Base-by-base conservation (phyloP, 2,113 vertebrate species). In the Hucho hucho region DNA sequence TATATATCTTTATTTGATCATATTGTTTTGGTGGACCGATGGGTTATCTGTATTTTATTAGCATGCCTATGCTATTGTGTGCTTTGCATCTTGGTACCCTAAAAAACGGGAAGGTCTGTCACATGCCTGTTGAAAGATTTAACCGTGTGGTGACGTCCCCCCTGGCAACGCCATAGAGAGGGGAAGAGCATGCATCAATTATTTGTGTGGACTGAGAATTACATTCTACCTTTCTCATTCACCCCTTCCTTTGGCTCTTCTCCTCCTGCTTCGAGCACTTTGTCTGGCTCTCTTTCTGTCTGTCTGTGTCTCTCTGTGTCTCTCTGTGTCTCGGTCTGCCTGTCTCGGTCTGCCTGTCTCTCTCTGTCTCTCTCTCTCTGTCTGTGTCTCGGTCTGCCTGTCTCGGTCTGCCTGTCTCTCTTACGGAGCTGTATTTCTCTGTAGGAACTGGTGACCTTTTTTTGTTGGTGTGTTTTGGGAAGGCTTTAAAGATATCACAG, bases 131-230 rank as follows among this genome's bases (percentile, higher is more conserved):
- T 43, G 76, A 79, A 83, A 73, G 66, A 32, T 84, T 32, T 32
- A 28, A 67, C n/a, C 61, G 29, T 43, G 61, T 22, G n/a, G 37
- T 64, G 25, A 18, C n/a, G 22, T 16, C 59, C 29, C 75, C 69
- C 64, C 37, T 59, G 64, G 64, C 65, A 75, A 65, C 72, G 11
- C 16, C 64, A 46, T 58, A 71, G 64, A 73, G 37, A 65, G 59
- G 64, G 63, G 61, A 24, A 20, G 18, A 26, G 25, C 20, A 24
- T 3, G 6, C 47, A 74, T 79, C 70, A 71, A 79, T 78, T 78
- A 75, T 82, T 74, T 68, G 78, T 78, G 49, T 61, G 20, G n/a
- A 64, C 63, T 26, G 26, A 32, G 65, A 69, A 74, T 76, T 59
- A 67, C 26, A 68, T 72, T 68, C 58, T 72, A 73, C 25, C 77